These are phyloP conservation scores for Acleris holmiana DNA, from an alignment of 2,888 invertebrate genomes.

Conservation along the genomic window DNA sequence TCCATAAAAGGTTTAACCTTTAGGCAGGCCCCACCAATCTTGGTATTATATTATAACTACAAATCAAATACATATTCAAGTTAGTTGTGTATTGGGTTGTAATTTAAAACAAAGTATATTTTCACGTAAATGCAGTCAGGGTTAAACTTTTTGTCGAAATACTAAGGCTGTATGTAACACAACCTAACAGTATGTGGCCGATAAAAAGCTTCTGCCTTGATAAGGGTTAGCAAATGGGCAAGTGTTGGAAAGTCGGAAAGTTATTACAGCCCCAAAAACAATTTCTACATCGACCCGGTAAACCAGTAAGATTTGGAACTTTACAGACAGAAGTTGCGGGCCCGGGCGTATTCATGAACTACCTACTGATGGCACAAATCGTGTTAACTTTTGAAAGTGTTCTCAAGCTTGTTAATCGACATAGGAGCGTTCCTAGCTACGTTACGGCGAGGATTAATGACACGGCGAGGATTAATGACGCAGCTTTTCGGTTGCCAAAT, in stretches of 20 bases:
- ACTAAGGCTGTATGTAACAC: no score
- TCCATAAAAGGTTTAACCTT: conserved; percentile 2
- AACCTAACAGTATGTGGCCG: no score
- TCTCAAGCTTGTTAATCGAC: conserved; percentile 34
- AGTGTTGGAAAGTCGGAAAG: neutral
- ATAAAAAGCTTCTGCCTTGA: no score
- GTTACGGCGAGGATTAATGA: conserved; percentile 28
- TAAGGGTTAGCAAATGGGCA: neutral
- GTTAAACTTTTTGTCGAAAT: no score
- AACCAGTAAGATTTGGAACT: conserved; percentile 17
- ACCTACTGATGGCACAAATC: conserved; percentile 16
- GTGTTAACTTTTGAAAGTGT: conserved; percentile 35
- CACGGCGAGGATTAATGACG: neutral
- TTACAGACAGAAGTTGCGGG: conserved; percentile 10
- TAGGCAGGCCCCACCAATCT: no score
- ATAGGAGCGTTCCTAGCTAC: conserved; percentile 25
- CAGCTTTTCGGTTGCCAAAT: conserved; percentile 26
- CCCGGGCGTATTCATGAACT: conserved; percentile 16
- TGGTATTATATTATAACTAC: no score
- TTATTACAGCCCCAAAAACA: conserved; percentile 1
- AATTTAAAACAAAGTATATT: no score
- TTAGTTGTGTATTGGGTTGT: no score
- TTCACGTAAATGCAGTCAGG: no score
- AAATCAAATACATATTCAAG: no score
- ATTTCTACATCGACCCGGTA: neutral